phyloP scores from a whole-genome alignment of 2,113 vertebrate species.

The Mobula hypostoma region DNA sequence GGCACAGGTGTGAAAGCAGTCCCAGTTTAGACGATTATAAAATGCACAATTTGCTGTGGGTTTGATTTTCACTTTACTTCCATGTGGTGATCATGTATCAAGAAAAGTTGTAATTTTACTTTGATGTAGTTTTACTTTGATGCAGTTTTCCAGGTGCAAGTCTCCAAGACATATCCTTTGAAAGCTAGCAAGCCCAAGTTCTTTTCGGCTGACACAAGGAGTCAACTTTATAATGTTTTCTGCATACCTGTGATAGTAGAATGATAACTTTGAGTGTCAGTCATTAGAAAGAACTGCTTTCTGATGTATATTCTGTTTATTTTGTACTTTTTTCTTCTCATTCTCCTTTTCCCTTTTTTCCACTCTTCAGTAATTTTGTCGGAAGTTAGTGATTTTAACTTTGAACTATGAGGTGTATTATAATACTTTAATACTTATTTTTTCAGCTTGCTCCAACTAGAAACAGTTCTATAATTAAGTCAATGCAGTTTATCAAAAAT shows the following conservation, averaged over 20 bases:
- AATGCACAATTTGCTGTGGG: background rate
- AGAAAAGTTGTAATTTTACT: background rate
- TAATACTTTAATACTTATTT: background rate
- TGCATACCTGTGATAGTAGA: background rate
- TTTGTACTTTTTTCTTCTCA: too few relatives aligned
- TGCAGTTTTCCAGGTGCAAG: background rate
- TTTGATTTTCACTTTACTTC: background rate
- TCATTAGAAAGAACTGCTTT: background rate
- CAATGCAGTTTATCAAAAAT: conserved; percentile 82
- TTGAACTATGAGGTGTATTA: background rate
- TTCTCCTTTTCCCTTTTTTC: background rate
- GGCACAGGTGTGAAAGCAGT: background rate
- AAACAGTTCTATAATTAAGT: conserved; percentile 74
- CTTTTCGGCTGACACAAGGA: background rate
- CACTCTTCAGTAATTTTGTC: background rate
- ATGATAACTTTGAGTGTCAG: background rate
- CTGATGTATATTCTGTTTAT: background rate
- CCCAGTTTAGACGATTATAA: background rate
- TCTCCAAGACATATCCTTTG: background rate
- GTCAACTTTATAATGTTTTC: background rate
- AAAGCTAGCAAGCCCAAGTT: background rate
- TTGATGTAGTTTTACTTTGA: background rate
- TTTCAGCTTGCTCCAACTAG: conserved; percentile 74
- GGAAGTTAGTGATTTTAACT: background rate
- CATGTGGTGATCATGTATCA: background rate